Base-by-base conservation (phyloP, 1,140 invertebrate genomes). In the Euwallacea similis region DNA sequence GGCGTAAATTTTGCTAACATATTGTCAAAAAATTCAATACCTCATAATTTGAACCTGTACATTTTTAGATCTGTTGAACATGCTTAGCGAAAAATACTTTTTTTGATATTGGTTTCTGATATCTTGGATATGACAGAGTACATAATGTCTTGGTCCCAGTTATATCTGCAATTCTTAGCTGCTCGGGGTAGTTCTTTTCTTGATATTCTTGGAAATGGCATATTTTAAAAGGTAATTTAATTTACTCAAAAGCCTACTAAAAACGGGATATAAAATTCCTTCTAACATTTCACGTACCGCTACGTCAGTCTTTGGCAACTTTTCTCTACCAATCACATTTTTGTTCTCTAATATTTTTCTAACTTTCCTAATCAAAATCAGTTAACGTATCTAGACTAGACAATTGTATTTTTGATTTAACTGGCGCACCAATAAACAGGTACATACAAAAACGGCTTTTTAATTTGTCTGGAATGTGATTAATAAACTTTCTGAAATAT, bases 21-120 rank as follows among this genome's bases (percentile, higher is more conserved):
- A 80, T 80, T 80, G 78, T 79, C 79, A 78, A 79, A 80, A 56
- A 78, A 80, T 79, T 74, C 73, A 80, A 80, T 77, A 76, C 53
- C 21, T 69, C n/a, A 60, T 68, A 68, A 68, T 68, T 73, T 42
- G 68, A 75, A 73, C 73, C 66, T 72, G 65, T 71, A 71, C 69
- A 74, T 50, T 66, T 61, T 71, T 58, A 33, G 21, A 70, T 16
- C 53, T 54, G 59, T 72, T 21, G 16, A 21, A 60, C 42, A 72
- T 66, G 63, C 13, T 13, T 54, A 59, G 9, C 63, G 46, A 63
- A 69, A 67, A 74, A 54, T 66, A 73, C 50, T 55, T 64, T 65
- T 73, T 76, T 75, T 77, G 73, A 75, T 75, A 75, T 77, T 72
- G 47, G 15, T 59, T 73, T 71, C 47, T 76, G 78, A 78, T 79